phyloP scores from a whole-genome alignment of 2,797 vertebrate genomes.

The Amblyopsis hoosieri region DNA sequence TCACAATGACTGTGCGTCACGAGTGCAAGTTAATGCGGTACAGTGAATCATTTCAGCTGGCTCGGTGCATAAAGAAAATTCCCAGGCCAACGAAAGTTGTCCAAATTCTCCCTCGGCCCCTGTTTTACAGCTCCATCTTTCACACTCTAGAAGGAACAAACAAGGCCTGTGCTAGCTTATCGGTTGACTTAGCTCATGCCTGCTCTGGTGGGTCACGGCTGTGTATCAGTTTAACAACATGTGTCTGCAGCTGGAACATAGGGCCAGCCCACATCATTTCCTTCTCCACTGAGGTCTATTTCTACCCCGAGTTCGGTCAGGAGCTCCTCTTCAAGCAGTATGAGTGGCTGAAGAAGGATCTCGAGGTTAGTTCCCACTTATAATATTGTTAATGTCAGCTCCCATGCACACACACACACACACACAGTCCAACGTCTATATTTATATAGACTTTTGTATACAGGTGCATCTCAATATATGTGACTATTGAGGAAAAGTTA shows the following conservation, averaged over 20 bases:
- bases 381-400: constrained; percentile 7
- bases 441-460: too few species aligned
- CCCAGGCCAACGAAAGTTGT: neutral
- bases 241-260: constrained; percentile 84
- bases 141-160: constrained; percentile 33
- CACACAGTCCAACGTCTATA: neutral
- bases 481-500: too few species aligned
- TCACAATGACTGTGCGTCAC: neutral
- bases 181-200: constrained; percentile 23
- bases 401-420: neutral
- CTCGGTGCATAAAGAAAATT: constrained; percentile 2
- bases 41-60: constrained; percentile 10
- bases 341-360: constrained; percentile 83
- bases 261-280: constrained; percentile 88
- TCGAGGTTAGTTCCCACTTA: constrained; percentile 75
- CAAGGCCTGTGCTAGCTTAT: constrained; percentile 22
- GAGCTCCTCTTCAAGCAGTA: constrained; percentile 85
- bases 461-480: too few species aligned
- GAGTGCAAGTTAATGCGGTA: neutral
- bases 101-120: neutral
- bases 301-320: constrained; percentile 80
- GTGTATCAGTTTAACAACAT: constrained; percentile 49
- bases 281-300: constrained; percentile 90
- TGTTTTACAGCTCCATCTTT: constrained; percentile 22
- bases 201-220: constrained; percentile 28